Evolutionary conservation across 2,113 vertebrate genomes (phyloP).

Genomic region (Indri indri): DNA sequence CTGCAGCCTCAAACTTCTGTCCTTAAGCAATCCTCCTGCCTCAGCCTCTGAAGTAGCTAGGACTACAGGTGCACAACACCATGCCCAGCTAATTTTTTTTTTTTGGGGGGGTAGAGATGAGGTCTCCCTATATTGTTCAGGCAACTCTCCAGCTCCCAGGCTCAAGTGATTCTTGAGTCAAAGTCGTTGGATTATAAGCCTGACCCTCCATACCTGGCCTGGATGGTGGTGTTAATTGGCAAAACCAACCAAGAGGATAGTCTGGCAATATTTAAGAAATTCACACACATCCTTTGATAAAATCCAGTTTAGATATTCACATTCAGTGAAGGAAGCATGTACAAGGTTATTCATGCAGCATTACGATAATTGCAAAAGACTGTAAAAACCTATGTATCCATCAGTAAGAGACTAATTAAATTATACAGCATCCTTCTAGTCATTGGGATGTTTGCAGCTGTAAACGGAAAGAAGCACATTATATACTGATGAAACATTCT

Average conservation of each 20-base stretch:
- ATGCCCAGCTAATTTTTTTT: no score
- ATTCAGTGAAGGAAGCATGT: background rate
- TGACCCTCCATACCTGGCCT: no score
- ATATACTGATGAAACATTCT: background rate
- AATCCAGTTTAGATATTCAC: background rate
- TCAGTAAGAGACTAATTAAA: background rate
- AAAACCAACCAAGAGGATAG: background rate
- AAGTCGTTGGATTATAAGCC: no score
- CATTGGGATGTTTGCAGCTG: background rate
- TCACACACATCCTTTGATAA: background rate
- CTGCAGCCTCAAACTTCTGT: no score
- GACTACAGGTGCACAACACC: no score
- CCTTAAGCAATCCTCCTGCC: no score
- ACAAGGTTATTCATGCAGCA: background rate
- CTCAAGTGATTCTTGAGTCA: no score
- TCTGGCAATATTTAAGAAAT: constrained; percentile 8
- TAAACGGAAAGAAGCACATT: background rate
- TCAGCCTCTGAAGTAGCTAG: no score
- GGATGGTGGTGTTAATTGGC: background rate
- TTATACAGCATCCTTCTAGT: background rate
- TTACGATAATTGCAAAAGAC: background rate
- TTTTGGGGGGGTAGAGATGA: no score
- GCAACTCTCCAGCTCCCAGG: no score
- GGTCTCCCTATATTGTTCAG: no score
- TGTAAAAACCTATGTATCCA: background rate